A percentile compares a stretch with the other conserved stretches of the same genome.
Evolutionary conservation across 2,113 vertebrate genomes (phyloP).

Genomic region (Saguinus imperator): DNA sequence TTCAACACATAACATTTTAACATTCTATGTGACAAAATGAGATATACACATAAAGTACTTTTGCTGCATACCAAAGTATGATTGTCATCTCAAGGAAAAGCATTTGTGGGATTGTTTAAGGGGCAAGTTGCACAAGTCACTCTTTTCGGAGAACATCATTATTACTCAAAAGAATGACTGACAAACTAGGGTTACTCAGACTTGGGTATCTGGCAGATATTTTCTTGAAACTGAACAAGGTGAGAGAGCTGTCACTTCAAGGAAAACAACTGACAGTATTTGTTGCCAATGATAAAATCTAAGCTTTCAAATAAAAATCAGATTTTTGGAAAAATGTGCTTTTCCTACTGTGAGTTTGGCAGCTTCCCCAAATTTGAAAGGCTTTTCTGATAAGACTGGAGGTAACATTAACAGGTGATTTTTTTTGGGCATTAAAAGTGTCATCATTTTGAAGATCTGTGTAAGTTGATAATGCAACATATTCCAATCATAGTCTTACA

Average conservation of each 20-base stretch:
- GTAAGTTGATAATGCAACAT: conserved; percentile 22
- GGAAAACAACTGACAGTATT: conserved; percentile 62
- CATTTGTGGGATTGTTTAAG: background rate
- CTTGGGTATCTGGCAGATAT: conserved; percentile 13
- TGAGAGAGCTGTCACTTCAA: conserved; percentile 58
- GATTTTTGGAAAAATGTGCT: conserved; percentile 57
- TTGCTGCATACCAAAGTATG: background rate
- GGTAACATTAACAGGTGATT: conserved; percentile 45
- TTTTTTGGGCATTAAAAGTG: conserved; percentile 36
- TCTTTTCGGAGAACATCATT: conserved; percentile 24
- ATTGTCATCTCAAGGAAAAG: background rate
- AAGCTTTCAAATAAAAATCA: conserved; percentile 62
- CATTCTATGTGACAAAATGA: background rate
- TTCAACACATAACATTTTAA: background rate
- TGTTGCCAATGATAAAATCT: conserved; percentile 54
- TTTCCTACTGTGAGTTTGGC: conserved; percentile 31
- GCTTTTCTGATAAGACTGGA: conserved; percentile 14
- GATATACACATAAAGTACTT: background rate
- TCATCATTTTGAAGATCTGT: conserved; percentile 44
- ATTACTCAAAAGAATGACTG: conserved; percentile 46
- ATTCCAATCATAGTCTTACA: conserved; percentile 30
- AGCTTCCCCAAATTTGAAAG: conserved; percentile 49
- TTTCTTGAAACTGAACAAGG: conserved; percentile 59
- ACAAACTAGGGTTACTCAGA: conserved; percentile 45
- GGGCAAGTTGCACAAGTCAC: conserved; percentile 9